A percentile compares a stretch with the other conserved stretches of the same genome.
phyloP scores from a whole-genome alignment of 2,797 vertebrate genomes.

The Pseudopleuronectes americanus region DNA sequence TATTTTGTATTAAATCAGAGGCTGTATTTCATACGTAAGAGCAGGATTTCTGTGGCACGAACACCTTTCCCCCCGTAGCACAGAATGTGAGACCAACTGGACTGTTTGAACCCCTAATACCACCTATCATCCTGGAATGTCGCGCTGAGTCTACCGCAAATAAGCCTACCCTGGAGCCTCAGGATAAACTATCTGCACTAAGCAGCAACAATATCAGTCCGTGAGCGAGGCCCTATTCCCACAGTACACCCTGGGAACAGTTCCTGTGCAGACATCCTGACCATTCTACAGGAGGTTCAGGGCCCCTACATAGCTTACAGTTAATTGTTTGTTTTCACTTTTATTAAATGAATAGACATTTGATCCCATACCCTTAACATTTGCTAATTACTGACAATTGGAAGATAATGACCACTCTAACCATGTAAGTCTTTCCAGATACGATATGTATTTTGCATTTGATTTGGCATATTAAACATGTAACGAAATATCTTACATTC shows the following conservation, averaged over 20 bases:
- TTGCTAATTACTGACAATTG: neutral
- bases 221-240: slow-evolving; percentile 64
- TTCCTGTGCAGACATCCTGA: slow-evolving; percentile 56
- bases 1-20: slow-evolving; percentile 14
- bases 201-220: slow-evolving; percentile 49
- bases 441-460: neutral
- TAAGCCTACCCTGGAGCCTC: slow-evolving; percentile 69
- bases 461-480: neutral
- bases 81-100: slow-evolving; percentile 36
- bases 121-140: slow-evolving; percentile 74
- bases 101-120: slow-evolving; percentile 61
- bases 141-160: slow-evolving; percentile 59
- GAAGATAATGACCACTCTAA: neutral
- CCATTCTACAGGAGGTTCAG: slow-evolving; percentile 40
- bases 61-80: slow-evolving; percentile 28
- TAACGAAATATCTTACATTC: neutral
- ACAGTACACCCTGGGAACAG: slow-evolving; percentile 75
- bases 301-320: slow-evolving; percentile 43
- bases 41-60: slow-evolving; percentile 5
- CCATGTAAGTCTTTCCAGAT: slow-evolving; percentile 1
- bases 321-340: slow-evolving; percentile 49
- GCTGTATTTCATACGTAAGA: neutral
- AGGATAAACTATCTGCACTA: slow-evolving; percentile 52
- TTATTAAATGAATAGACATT: slow-evolving; percentile 35
- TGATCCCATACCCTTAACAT: slow-evolving; percentile 4